Evolutionary conservation across 2,797 vertebrate species (phyloP).

Genomic region (Chaenodraco wilsoni): DNA sequence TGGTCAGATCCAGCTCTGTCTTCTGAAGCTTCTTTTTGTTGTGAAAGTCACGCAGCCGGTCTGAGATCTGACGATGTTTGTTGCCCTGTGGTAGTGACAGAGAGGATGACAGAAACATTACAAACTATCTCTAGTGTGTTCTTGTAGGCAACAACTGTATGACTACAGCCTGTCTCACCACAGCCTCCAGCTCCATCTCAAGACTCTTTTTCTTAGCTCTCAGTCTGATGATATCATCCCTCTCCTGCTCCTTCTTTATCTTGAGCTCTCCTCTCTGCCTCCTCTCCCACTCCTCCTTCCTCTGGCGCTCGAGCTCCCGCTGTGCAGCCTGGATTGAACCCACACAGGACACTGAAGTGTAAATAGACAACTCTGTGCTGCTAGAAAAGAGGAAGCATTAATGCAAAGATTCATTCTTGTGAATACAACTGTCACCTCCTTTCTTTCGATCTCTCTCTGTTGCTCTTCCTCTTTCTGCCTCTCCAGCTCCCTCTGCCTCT

Average conservation of each 20-base stretch:
- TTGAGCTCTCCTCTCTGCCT: conserved; percentile 91
- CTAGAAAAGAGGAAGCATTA: not conserved
- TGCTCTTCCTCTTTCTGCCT: conserved; percentile 80
- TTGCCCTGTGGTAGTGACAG: conserved; percentile 82
- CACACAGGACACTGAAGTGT: conserved; percentile 13
- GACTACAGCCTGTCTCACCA: conserved; percentile 84
- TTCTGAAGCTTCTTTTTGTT: conserved; percentile 88
- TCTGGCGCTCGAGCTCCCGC: conserved; percentile 92
- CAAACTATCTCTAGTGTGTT: not conserved
- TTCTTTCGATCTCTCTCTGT: conserved; percentile 80
- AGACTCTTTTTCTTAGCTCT: conserved; percentile 93
- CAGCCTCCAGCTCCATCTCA: conserved; percentile 94
- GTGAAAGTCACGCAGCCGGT: conserved; percentile 88
- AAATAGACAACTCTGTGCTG: not conserved
- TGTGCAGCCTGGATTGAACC: conserved; percentile 86
- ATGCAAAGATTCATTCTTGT: not conserved
- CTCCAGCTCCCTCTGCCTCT: conserved; percentile 78
- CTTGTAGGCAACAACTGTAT: not conserved
- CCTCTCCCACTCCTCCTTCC: conserved; percentile 91
- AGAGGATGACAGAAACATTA: not conserved
- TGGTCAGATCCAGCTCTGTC: conserved; percentile 88
- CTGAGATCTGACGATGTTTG: conserved; percentile 94
- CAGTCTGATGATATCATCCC: conserved; percentile 90
- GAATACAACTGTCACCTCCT: conserved; percentile 70
- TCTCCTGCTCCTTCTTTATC: conserved; percentile 89